Base-by-base conservation (phyloP, 2,113 vertebrate species). In the Antechinus flavipes region DNA sequence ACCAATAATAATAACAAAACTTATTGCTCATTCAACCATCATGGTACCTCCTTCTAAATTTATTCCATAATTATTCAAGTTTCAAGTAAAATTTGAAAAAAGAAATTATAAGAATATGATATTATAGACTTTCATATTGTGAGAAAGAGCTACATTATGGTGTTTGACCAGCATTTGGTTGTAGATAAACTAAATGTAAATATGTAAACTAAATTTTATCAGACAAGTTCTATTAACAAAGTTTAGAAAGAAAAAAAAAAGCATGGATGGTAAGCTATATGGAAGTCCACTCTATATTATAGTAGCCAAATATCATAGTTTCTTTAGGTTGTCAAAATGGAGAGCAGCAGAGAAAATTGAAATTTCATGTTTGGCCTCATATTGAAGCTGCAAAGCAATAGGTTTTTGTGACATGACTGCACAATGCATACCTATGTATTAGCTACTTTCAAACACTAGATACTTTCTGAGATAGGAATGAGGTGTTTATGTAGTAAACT, bases 391-490 rank as follows among this genome's bases (percentile, higher is more conserved):
- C 0, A 54, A 30, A 30, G 8, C 92, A 54, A 14, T 90, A 95
- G 68, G 12, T 93, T 94, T 92, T 42, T 84, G 42, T 30, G 93
- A 23, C 30, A 55, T 90, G 90, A 84, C 95, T 5, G n/a, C 14
- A 76, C 35, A 76, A 76, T 76, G n/a, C 6, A 76, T 76, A n/a
- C 30, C 61, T 35, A 68, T 68, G 35, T n/a, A 76, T 19, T 76
- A 76, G 16, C 35, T n/a, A n/a, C 2, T 76, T 76, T 76, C 61
- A 76, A 76, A 76, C 30, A 76, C 61, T n/a, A n/a, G 14, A 76
- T 76, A n/a, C 35, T 19, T 93, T 97, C 96, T 94, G 96, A 95
- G 58, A 95, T 76, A 46, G 42, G 47, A 96, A 89, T 91, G 94
- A 84, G 49, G 76, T 94, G 61, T 91, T 46, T 96, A 95, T 68